A percentile compares a stretch with the other conserved stretches of the same genome.
These are phyloP conservation scores for Tetanocera ferruginea DNA, from an alignment of 2,888 invertebrate genomes.

Conservation along the genomic window DNA sequence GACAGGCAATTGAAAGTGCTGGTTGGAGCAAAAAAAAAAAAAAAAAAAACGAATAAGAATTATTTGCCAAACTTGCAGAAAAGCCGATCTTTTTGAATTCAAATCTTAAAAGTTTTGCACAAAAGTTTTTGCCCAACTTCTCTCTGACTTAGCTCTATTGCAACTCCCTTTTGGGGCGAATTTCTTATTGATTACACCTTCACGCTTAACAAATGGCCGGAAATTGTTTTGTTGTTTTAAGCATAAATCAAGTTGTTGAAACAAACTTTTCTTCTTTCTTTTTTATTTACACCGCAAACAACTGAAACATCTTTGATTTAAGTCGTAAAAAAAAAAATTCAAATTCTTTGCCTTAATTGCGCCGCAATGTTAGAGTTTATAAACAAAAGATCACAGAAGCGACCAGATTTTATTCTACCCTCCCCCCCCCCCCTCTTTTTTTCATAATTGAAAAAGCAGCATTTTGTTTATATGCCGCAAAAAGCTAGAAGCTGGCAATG, in stretches of 20 bases:
- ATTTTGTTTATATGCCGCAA: too few species aligned
- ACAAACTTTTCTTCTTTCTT: neutral
- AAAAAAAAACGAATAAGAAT: too few species aligned
- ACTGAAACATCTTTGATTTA: neutral
- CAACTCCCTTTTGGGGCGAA: neutral
- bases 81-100: too few species aligned
- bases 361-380: neutral
- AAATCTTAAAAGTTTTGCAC: too few species aligned
- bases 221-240: slow-evolving; percentile 1
- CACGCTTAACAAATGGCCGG: neutral
- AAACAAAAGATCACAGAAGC: slow-evolving; percentile 4
- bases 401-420: neutral
- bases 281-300: neutral
- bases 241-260: neutral
- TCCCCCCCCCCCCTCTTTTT: neutral
- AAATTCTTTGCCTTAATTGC: neutral
- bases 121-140: too few species aligned
- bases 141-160: too few species aligned
- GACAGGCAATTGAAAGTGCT: neutral
- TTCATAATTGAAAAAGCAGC: too few species aligned
- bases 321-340: neutral
- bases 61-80: too few species aligned
- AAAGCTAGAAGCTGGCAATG: too few species aligned
- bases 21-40: neutral
- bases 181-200: neutral